Evolutionary conservation across 2,797 vertebrate species (phyloP).

Genomic region (Leuciscus waleckii): DNA sequence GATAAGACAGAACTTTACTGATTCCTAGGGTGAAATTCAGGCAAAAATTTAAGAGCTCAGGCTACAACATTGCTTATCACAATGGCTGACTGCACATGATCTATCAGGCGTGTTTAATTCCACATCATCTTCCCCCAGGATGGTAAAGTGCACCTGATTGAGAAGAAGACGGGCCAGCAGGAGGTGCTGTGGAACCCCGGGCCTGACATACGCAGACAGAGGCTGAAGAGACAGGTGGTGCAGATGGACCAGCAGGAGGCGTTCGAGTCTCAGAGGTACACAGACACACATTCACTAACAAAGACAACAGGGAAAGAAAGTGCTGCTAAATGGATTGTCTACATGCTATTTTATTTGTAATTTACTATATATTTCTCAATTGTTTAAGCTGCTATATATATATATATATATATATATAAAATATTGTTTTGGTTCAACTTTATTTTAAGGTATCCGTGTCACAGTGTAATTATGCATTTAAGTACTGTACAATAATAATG

Average conservation of each 20-base stretch:
- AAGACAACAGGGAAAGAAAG: not conserved
- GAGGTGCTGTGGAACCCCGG: slow-evolving; percentile 90
- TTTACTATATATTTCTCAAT: not conserved
- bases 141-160: slow-evolving; percentile 89
- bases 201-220: slow-evolving; percentile 81
- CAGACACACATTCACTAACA: not conserved
- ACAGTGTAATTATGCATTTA: too few species aligned
- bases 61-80: not conserved
- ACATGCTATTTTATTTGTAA: not conserved
- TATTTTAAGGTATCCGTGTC: too few species aligned
- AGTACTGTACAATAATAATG: too few species aligned
- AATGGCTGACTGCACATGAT: not conserved
- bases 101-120: not conserved
- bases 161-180: slow-evolving; percentile 77
- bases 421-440: too few species aligned
- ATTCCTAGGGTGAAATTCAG: not conserved
- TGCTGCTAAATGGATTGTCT: not conserved
- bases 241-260: slow-evolving; percentile 87
- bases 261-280: slow-evolving; percentile 92
- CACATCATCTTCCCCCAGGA: slow-evolving; percentile 78
- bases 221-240: slow-evolving; percentile 90
- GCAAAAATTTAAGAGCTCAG: not conserved
- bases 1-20: not conserved
- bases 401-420: too few species aligned
- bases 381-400: not conserved